phyloP scores from a whole-genome alignment of 1,140 invertebrate species.

The Diabrotica virgifera region DNA sequence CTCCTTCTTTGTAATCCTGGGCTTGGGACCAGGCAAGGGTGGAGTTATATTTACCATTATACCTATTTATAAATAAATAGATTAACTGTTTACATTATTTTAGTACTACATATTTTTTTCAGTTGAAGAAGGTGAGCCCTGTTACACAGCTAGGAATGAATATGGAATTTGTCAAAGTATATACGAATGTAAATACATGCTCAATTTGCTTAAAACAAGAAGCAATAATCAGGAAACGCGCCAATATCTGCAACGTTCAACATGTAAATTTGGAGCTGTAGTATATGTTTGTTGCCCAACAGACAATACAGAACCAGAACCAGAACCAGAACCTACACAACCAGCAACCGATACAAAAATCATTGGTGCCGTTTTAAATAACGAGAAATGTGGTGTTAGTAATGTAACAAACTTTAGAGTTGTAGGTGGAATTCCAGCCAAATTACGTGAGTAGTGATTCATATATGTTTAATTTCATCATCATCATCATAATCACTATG shows the following conservation, averaged over 20 bases:
- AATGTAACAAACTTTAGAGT: slow-evolving; percentile 42
- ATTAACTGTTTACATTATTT: too few species aligned
- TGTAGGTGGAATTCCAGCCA: slow-evolving; percentile 48
- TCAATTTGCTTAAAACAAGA: slow-evolving; percentile 13
- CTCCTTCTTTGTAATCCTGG: too few species aligned
- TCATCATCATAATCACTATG: too few species aligned
- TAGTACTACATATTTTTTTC: not conserved
- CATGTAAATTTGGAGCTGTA: slow-evolving; percentile 54
- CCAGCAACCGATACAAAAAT: not conserved
- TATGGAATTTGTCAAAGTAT: slow-evolving; percentile 17
- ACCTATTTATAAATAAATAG: too few species aligned
- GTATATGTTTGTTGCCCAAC: slow-evolving; percentile 55
- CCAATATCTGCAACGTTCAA: slow-evolving; percentile 35
- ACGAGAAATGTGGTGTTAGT: slow-evolving; percentile 46
- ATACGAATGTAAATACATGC: slow-evolving; percentile 8
- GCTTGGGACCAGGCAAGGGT: too few species aligned
- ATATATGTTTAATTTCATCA: too few species aligned
- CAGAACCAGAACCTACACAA: not conserved
- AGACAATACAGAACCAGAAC: not conserved
- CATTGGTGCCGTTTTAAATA: not conserved
- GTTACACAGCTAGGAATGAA: slow-evolving; percentile 17
- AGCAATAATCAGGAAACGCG: slow-evolving; percentile 10
- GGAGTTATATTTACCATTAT: too few species aligned
- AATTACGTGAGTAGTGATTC: slow-evolving; percentile 29
- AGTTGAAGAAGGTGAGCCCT: slow-evolving; percentile 18